These are phyloP conservation scores for Aspiorhynchus laticeps DNA, from an alignment of 2,113 vertebrate species.

Conservation along the genomic window DNA sequence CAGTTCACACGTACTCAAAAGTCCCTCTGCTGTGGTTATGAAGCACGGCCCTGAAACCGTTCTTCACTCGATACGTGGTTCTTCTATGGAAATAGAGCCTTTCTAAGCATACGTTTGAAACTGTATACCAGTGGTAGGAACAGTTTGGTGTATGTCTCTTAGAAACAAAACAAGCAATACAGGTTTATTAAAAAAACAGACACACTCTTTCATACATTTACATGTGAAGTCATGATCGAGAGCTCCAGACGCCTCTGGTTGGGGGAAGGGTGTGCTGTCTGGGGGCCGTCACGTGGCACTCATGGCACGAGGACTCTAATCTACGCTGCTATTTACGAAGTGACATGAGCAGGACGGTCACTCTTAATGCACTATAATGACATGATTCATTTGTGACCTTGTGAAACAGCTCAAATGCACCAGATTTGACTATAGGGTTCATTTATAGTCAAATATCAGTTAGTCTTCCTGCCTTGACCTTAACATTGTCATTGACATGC, in stretches of 20 bases:
- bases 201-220: slow-evolving; percentile 16
- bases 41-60: background rate
- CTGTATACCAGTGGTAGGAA: slow-evolving; percentile 5
- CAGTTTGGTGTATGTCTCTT: slow-evolving; percentile 37
- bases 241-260: slow-evolving; percentile 35
- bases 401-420: slow-evolving; percentile 1
- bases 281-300: slow-evolving; percentile 43
- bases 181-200: slow-evolving; percentile 37
- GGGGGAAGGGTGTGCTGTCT: slow-evolving; percentile 38
- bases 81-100: slow-evolving; percentile 14
- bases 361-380: background rate
- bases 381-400: slow-evolving; percentile 35
- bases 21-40: background rate
- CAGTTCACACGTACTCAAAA: slow-evolving; percentile 31
- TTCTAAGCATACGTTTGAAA: slow-evolving; percentile 28
- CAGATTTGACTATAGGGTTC: slow-evolving; percentile 25
- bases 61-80: background rate
- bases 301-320: slow-evolving; percentile 51
- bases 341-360: slow-evolving; percentile 36
- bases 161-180: slow-evolving; percentile 44
- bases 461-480: slow-evolving; percentile 9
- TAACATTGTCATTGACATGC: background rate
- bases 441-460: background rate
- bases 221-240: slow-evolving; percentile 49
- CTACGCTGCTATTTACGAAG: slow-evolving; percentile 52